These are phyloP conservation scores for Labeo catla DNA, from an alignment of 2,113 vertebrate species.

Conservation along the genomic window DNA sequence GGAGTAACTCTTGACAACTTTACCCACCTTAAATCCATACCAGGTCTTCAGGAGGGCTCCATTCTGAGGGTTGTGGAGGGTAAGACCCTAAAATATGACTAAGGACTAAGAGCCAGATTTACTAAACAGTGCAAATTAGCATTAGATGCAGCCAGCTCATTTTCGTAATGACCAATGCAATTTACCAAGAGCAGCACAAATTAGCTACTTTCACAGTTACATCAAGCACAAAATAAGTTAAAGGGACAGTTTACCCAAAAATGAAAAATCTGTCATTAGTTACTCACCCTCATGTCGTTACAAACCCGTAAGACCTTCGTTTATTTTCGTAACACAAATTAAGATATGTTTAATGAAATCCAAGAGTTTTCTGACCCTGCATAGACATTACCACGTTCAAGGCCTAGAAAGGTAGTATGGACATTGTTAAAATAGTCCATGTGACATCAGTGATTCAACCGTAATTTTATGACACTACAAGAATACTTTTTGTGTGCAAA, in stretches of 20 bases:
- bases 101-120: neutral
- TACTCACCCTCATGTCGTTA: neutral
- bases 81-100: constrained; percentile 59
- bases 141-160: too few species aligned
- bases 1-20: constrained; percentile 86
- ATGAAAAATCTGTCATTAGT: neutral
- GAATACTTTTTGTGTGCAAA: too few species aligned
- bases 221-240: too few species aligned
- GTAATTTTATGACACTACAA: too few species aligned
- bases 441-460: too few species aligned
- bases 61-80: constrained; percentile 92
- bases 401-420: too few species aligned
- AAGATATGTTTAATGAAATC: neutral
- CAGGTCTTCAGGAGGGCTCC: constrained; percentile 85
- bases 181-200: too few species aligned
- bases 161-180: too few species aligned
- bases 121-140: neutral
- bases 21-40: constrained; percentile 84
- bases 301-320: neutral
- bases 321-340: neutral
- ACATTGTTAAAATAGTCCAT: too few species aligned
- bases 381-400: too few species aligned
- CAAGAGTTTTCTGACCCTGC: neutral
- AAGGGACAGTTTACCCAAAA: too few species aligned
- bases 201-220: neutral